These are phyloP conservation scores for Clarias pachynema DNA, from an alignment of 2,797 vertebrate species.

Conservation along the genomic window DNA sequence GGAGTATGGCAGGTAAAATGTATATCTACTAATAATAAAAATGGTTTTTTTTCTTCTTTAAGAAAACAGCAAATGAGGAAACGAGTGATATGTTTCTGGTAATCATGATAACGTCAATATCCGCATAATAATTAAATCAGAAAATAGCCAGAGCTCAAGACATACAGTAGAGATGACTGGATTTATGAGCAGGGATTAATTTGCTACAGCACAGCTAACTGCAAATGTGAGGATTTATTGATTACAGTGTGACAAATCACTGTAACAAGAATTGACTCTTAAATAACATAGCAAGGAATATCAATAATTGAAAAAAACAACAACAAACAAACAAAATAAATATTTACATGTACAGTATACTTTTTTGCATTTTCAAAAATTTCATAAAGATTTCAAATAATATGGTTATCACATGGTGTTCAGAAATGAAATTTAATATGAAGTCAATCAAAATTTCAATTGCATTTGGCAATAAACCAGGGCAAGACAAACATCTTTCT, in stretches of 20 bases:
- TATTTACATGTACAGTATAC: neutral
- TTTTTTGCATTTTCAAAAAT: neutral
- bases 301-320: neutral
- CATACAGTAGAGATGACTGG: neutral
- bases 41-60: neutral
- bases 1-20: neutral
- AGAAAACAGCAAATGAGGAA: neutral
- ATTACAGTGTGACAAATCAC: conserved; percentile 18
- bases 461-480: neutral
- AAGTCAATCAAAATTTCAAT: neutral
- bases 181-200: conserved; percentile 16
- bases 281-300: conserved; percentile 27
- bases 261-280: conserved; percentile 30
- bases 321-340: neutral
- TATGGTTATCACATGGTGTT: neutral
- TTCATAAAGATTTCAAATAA: neutral
- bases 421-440: neutral
- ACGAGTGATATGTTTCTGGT: neutral
- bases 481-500: neutral
- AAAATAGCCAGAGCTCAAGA: neutral
- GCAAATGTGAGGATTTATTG: conserved; percentile 6
- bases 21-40: neutral
- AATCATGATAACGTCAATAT: neutral
- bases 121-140: neutral
- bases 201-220: neutral